These are phyloP conservation scores for Scylla paramamosain DNA, from an alignment of 1,140 invertebrate genomes.

Conservation along the genomic window DNA sequence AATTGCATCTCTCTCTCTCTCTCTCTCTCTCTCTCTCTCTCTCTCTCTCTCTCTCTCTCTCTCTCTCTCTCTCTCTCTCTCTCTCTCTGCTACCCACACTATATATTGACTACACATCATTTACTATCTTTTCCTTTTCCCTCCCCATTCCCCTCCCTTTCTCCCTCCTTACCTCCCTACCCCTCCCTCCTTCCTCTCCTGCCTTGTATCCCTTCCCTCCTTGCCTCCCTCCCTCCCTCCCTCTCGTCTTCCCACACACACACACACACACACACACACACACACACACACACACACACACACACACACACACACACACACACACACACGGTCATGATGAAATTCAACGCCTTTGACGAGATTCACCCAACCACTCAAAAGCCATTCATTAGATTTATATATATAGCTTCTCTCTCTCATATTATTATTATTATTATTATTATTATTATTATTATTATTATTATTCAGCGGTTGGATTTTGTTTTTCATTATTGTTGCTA, in stretches of 20 bases:
- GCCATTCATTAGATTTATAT: background rate
- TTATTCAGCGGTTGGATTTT: background rate
- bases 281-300: constrained; percentile 20
- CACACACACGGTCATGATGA: background rate
- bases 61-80: background rate
- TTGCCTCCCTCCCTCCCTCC: background rate
- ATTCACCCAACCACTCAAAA: background rate
- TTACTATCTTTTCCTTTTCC: background rate
- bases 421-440: no score
- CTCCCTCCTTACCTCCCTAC: background rate
- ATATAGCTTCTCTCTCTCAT: no score
- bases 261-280: background rate
- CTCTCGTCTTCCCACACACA: background rate
- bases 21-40: background rate
- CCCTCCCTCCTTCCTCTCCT: background rate
- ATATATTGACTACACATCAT: background rate
- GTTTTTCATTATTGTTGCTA: background rate
- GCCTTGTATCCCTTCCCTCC: background rate
- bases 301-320: constrained; percentile 3
- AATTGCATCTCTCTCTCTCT: background rate
- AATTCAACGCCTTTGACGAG: background rate
- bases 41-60: background rate
- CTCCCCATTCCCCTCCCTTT: background rate
- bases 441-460: no score
- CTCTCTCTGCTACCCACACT: constrained; percentile 15